These are phyloP conservation scores for Chouioia cunea DNA, from an alignment of 2,888 invertebrate genomes.

Conservation along the genomic window DNA sequence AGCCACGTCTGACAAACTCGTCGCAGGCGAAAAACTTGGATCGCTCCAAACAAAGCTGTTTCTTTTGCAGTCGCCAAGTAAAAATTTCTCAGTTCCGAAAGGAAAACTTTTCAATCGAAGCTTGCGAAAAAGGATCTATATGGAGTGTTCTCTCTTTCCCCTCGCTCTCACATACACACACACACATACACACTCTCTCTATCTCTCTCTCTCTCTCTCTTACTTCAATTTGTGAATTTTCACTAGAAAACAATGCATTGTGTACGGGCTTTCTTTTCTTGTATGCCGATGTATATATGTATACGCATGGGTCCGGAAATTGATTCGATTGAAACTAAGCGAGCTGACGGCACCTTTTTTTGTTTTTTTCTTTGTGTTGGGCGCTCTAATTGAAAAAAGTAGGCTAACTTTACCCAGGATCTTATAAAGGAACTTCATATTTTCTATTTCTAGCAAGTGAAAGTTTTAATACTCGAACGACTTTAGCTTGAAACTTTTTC, in stretches of 20 bases:
- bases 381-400: conserved; percentile 33
- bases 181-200: no score
- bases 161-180: no score
- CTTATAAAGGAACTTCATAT: no score
- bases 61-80: conserved; percentile 15
- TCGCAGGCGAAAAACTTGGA: conserved; percentile 32
- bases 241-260: conserved; percentile 41
- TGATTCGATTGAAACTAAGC: conserved; percentile 40
- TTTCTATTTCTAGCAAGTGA: no score
- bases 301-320: conserved; percentile 28
- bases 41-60: conserved; percentile 25
- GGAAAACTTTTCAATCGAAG: conserved; percentile 48
- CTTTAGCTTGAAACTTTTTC: no score
- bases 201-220: no score
- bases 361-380: not conserved
- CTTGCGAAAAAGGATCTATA: conserved; percentile 29
- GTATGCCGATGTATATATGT: not conserved
- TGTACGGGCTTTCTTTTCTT: conserved; percentile 6
- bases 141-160: no score
- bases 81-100: conserved; percentile 39
- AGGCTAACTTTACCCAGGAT: conserved; percentile 9
- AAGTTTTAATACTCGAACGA: no score
- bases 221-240: conserved; percentile 43
- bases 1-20: conserved; percentile 38
- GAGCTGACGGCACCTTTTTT: not conserved